Evolutionary conservation across 2,888 invertebrate genomes (phyloP).

Genomic region (Cheilosia soror): DNA sequence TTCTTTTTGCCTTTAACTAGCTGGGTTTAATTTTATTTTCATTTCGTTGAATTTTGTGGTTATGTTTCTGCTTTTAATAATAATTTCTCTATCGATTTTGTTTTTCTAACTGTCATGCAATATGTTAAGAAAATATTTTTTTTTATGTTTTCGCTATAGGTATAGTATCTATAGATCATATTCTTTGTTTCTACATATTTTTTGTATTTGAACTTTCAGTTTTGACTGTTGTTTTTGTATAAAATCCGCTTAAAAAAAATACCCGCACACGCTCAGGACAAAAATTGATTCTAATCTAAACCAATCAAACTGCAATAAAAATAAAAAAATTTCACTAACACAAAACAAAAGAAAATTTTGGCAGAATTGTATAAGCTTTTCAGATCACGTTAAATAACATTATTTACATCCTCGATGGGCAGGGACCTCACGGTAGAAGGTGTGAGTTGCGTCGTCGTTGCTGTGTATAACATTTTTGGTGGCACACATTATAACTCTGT

Average conservation of each 20-base stretch:
- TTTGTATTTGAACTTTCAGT: conserved; percentile 53
- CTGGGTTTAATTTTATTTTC: conserved; percentile 8
- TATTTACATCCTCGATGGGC: too few relatives aligned
- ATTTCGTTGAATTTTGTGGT: conserved; percentile 61
- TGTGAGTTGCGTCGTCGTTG: too few relatives aligned
- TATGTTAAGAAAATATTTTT: conserved; percentile 42
- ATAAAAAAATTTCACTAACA: too few relatives aligned
- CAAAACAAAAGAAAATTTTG: too few relatives aligned
- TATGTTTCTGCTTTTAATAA: conserved; percentile 18
- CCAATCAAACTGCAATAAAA: background rate
- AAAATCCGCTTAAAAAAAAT: background rate
- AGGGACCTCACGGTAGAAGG: too few relatives aligned
- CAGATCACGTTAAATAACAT: too few relatives aligned
- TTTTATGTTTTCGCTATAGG: conserved; percentile 12
- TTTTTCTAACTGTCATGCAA: conserved; percentile 19
- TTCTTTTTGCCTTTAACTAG: conserved; percentile 23
- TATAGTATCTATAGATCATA: background rate
- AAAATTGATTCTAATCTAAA: conserved; percentile 5
- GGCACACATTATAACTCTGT: too few relatives aligned
- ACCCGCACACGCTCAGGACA: background rate
- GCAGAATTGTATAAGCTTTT: too few relatives aligned
- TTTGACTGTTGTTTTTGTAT: conserved; percentile 32
- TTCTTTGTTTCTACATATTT: background rate
- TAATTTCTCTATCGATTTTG: background rate
- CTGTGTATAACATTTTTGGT: too few relatives aligned